Evolutionary conservation across 2,888 invertebrate species (phyloP).

Genomic region (Nezara viridula): DNA sequence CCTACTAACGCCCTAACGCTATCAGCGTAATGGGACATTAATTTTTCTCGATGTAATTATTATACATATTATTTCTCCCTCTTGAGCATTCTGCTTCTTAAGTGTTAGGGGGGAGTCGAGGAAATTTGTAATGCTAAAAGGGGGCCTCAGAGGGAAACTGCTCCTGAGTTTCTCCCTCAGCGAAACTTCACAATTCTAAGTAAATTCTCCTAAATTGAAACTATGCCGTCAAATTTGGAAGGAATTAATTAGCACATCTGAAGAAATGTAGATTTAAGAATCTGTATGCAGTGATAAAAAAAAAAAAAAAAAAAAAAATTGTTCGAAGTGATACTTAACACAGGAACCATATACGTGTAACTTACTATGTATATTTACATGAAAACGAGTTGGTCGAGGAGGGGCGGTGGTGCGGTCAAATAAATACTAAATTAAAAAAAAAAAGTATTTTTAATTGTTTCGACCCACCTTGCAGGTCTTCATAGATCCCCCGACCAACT

Average conservation of each 20-base stretch:
- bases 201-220: background rate
- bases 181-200: background rate
- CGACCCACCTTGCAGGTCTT: no score
- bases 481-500: no score
- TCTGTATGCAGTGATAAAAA: background rate
- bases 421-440: no score
- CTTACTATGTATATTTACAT: no score
- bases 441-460: no score
- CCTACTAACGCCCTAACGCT: background rate
- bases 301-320: no score
- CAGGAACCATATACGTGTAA: no score
- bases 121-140: background rate
- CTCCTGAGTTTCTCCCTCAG: background rate
- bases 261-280: background rate
- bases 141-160: background rate
- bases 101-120: background rate
- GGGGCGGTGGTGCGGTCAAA: no score
- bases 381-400: no score
- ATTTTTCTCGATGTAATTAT: conserved; percentile 7
- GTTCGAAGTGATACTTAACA: no score
- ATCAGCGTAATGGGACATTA: background rate
- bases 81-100: background rate
- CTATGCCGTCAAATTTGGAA: background rate
- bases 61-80: background rate
- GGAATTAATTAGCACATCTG: background rate